Evolutionary conservation across 2,888 invertebrate genomes (phyloP).

Genomic region (Bellardia pandia): DNA sequence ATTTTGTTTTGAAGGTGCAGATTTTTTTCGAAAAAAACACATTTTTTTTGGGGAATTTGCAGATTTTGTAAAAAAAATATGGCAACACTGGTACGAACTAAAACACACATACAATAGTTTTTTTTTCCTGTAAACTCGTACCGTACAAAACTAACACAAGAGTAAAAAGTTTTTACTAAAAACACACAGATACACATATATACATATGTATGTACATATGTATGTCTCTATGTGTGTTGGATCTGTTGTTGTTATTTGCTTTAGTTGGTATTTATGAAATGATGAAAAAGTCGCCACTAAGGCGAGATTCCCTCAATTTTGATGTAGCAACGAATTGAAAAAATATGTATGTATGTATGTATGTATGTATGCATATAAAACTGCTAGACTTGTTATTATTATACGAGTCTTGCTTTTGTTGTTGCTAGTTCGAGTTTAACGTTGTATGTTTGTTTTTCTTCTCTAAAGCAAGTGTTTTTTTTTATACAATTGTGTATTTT

Average conservation of each 20-base stretch:
- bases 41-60: no score
- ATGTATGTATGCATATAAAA: not conserved
- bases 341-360: no score
- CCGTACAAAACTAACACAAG: no score
- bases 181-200: not conserved
- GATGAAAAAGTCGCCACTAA: constrained; percentile 70
- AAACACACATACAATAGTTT: not conserved
- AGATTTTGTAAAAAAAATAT: no score
- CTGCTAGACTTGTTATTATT: constrained; percentile 61
- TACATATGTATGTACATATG: not conserved
- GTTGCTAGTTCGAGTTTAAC: constrained; percentile 62
- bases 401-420: constrained; percentile 26
- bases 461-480: constrained; percentile 71
- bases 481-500: constrained; percentile 38
- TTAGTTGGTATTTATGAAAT: constrained; percentile 41
- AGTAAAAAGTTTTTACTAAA: no score
- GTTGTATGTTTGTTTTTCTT: constrained; percentile 43
- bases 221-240: not conserved
- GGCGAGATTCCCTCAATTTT: constrained; percentile 73
- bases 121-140: not conserved
- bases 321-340: constrained; percentile 28
- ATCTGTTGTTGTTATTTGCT: constrained; percentile 26
- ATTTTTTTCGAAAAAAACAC: no score
- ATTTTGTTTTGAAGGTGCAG: no score
- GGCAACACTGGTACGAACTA: no score